Base-by-base conservation (phyloP, 2,113 vertebrate species). In the Ailuropoda melanoleuca region DNA sequence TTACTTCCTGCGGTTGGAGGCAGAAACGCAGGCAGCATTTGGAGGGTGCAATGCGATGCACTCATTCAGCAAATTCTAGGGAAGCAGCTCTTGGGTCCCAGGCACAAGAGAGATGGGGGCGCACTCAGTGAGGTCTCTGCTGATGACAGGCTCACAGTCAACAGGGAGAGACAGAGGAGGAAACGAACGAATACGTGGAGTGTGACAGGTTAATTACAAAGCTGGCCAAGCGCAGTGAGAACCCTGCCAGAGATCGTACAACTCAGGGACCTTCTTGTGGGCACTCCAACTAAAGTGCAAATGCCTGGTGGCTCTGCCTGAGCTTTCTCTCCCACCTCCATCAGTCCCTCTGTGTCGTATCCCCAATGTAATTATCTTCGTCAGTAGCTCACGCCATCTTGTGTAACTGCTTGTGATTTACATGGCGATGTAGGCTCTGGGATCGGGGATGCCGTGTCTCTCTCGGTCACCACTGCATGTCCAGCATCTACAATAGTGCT, bases 51-150 rank as follows among this genome's bases (percentile, higher is more conserved):
- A 87, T 37, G 24, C 6, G 95, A 96, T 60, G 29, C 12, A 48
- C 68, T 95, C 94, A 66, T 81, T 97, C 97, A 96, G 85, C 94
- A 95, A 46, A 81, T 86, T 86, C 58, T 94, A 93, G 80, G 72
- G 77, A 78, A 92, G 81, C 75, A 26, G 87, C 55, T 58, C 1
- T 29, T 77, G 48, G 90, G 37, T 55, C 29, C n/a, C 80, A 56
- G 74, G 83, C 72, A 24, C 24, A 6, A 53, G 34, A n/a, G 80
- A 72, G 3, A 24, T 21, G 1, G 1, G 37, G 43, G 56, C 43
- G 55, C 55, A 26, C 34, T 62, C 17, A 3, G 66, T 6, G 11
- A 66, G 50, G 29, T 37, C 90, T 77, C 90, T 81, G 56, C 62
- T n/a, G 37, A 24, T 8, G 66, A 48, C 37, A 31, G 39, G 55